These are phyloP conservation scores for Hypolimnas misippus DNA, from an alignment of 2,888 invertebrate genomes.

Conservation along the genomic window DNA sequence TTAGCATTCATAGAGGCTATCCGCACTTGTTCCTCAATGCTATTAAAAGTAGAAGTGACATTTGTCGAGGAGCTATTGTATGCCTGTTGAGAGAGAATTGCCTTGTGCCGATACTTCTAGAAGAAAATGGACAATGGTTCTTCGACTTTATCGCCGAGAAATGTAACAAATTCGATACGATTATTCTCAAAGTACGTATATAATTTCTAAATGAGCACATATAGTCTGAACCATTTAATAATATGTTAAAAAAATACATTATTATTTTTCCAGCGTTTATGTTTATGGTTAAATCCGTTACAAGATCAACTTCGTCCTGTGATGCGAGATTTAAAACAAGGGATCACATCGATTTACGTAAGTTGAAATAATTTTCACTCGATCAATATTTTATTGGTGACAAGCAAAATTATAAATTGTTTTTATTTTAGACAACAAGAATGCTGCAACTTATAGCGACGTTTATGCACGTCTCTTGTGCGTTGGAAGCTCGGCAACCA, in stretches of 20 bases:
- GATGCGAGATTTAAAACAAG: slow-evolving; percentile 74
- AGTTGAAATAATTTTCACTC: slow-evolving; percentile 45
- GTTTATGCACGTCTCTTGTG: slow-evolving; percentile 64
- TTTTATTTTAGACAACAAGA: slow-evolving; percentile 62
- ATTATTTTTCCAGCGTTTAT: slow-evolving; percentile 63
- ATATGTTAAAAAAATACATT: slow-evolving; percentile 23
- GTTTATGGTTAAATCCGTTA: slow-evolving; percentile 76
- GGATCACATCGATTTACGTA: slow-evolving; percentile 70
- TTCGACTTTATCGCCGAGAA: slow-evolving; percentile 80
- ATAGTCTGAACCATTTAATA: not conserved
- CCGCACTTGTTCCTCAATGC: slow-evolving; percentile 64
- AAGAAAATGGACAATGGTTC: slow-evolving; percentile 76
- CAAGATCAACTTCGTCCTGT: slow-evolving; percentile 77
- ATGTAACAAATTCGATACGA: slow-evolving; percentile 78
- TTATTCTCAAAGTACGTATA: slow-evolving; percentile 79
- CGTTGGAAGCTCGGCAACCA: slow-evolving; percentile 63
- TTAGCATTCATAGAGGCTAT: slow-evolving; percentile 68
- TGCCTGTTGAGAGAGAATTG: slow-evolving; percentile 61
- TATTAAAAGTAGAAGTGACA: slow-evolving; percentile 55
- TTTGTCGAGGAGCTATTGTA: slow-evolving; percentile 68
- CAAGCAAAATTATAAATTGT: not conserved
- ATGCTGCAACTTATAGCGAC: slow-evolving; percentile 68
- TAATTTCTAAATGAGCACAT: not conserved
- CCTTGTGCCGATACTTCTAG: slow-evolving; percentile 66
- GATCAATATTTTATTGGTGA: not conserved